Base-by-base conservation (phyloP, 2,113 vertebrate genomes). In the Sturnus vulgaris region DNA sequence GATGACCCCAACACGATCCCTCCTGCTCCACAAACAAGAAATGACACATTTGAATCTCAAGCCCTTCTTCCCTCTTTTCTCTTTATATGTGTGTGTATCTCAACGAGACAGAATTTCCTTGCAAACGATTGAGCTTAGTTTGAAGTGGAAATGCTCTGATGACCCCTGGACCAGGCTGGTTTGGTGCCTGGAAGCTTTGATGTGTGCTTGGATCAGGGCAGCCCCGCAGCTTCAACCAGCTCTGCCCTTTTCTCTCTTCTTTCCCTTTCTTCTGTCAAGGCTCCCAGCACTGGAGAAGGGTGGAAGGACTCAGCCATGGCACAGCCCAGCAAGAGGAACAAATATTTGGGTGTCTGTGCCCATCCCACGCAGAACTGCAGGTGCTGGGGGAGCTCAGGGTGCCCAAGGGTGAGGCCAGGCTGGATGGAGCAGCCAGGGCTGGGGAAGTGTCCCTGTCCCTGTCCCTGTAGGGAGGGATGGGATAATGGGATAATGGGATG, bases 131-230 rank as follows among this genome's bases (percentile, higher is more conserved):
- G 42, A 37, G 12, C 49, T 63, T 11, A 42, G 78, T 92, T 85
- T 95, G 93, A 96, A 92, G 70, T 92, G 93, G 91, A 93, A 89
- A 95, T 85, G 63, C 82, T 57, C 63, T 42, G 73, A 2, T 13
- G 14, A 85, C 31, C 73, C 52, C 73, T 21, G 57, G 49, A 9
- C 42, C 27, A 11, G 78, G 40, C 61, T 65, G 57, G 66, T 91
- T 82, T 90, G 86, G 80, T 69, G 92, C 61, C 44, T 8, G 7
- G 1, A 7, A 10, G 65, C 93, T 95, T 94, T 95, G 87, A 94
- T 70, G 83, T 47, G n/a, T 72, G 73, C 30, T 46, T 35, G 73
- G 61, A 57, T 22, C 47, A 44, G 76, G 86, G 13, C 15, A 71
- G 21, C 17, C 56, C 76, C 31, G 69, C 49, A 33, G 31, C 3